Percentiles rank a stretch among this genome's conserved stretches.
Evolutionary conservation across 2,797 vertebrate genomes (phyloP).

Genomic region (Antennarius maculatus): DNA sequence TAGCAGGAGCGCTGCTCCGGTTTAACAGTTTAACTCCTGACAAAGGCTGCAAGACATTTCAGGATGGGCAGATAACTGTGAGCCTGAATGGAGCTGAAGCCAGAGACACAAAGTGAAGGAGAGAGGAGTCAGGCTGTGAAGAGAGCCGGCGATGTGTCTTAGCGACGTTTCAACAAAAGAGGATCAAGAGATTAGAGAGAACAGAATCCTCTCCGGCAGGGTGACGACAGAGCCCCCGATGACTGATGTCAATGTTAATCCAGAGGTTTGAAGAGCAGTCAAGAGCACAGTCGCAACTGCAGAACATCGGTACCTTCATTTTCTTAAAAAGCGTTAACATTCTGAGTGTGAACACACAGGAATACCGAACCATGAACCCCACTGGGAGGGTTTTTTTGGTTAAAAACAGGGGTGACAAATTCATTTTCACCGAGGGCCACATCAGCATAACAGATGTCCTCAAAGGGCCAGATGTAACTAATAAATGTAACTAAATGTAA

Average conservation of each 20-base stretch:
- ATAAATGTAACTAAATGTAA: no score
- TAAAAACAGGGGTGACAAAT: no score
- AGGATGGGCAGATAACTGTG: conserved; percentile 55
- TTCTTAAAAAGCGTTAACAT: background rate
- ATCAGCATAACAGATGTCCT: no score
- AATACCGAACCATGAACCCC: no score
- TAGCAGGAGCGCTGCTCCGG: conserved; percentile 68
- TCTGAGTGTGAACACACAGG: background rate
- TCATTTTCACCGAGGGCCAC: no score
- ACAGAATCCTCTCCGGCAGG: conserved; percentile 50
- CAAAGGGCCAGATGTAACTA: no score
- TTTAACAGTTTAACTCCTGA: conserved; percentile 56
- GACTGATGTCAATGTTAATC: conserved; percentile 58
- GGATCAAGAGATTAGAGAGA: conserved; percentile 74
- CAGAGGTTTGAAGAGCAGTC: conserved; percentile 43
- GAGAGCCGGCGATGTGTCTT: conserved; percentile 42
- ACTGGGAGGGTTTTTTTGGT: background rate
- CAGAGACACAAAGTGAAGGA: background rate
- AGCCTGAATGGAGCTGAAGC: conserved; percentile 27
- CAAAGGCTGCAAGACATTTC: conserved; percentile 50
- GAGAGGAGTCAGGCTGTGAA: background rate
- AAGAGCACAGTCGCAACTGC: conserved; percentile 16
- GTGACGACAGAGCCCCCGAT: conserved; percentile 44
- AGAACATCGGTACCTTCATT: conserved; percentile 3
- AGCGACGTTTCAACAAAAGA: conserved; percentile 67